Base-by-base conservation (phyloP, 2,888 invertebrate species). In the Chymomyza caudatula region DNA sequence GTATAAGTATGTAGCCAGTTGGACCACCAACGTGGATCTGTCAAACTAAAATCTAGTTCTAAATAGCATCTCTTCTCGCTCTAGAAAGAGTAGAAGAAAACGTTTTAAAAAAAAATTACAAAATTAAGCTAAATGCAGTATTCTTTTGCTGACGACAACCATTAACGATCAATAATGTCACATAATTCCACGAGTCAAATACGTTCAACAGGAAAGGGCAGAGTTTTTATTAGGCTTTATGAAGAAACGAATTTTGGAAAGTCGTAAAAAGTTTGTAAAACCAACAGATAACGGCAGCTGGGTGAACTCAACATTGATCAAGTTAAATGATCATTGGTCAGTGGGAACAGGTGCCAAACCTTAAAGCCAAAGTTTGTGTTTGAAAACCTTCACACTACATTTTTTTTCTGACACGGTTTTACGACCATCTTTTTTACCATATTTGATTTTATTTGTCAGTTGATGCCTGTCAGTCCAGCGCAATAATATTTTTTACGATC, bases 141-240 rank as follows among this genome's bases (percentile, higher is more conserved):
- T 58, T 49, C 55, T 67, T 57, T 67, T 66, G 69, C 65, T 66
- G 67, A 67, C 67, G 55, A 63, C 69, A 67, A 63, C 75, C 70
- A 60, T 66, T 77, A 75, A 86, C 74, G 82, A 81, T 66, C 86
- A 81, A 81, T 86, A 86, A 86, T 84, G 82, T 82, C 82, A 86
- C 82, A 82, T 82, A 86, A 82, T 75, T 82, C 75, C 84, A 37
- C 69, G 80, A 85, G 79, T 85, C 85, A 78, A 75, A 73, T 69
- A 80, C 73, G 65, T 65, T 60, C 76, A 59, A 55, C 55, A 53
- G 13, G 53, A 56, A 67, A 25, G 76, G 63, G 67, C 65, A 74
- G 73, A 68, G 43, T 75, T 77, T 76, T 77, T 56, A 56, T 51
- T 67, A 63, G 52, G 37, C 20, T 29, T n/a, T 57, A 17, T 49